These are phyloP conservation scores for Eulemur rubriventer DNA, from an alignment of 2,797 vertebrate species.

Conservation along the genomic window DNA sequence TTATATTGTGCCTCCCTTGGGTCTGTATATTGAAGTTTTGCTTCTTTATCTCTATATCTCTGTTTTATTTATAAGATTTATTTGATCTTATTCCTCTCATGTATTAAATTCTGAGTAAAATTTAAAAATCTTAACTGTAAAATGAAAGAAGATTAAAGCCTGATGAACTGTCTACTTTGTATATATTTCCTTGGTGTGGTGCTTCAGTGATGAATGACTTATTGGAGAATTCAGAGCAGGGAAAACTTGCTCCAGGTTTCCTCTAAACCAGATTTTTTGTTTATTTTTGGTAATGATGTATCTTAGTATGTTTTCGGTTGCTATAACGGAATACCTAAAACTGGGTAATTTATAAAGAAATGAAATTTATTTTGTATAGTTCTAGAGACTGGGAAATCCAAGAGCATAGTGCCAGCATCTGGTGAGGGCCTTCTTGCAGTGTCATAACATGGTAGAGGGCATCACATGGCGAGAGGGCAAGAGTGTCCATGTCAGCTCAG, in stretches of 20 bases:
- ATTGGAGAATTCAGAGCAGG: neutral
- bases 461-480: neutral
- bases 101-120: constrained; percentile 5
- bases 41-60: neutral
- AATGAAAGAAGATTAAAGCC: neutral
- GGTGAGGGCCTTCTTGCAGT: neutral
- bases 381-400: neutral
- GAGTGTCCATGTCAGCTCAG: neutral
- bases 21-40: neutral
- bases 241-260: neutral
- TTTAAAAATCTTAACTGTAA: neutral
- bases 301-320: neutral
- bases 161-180: neutral
- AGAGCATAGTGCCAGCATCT: neutral
- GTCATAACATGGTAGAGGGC: neutral
- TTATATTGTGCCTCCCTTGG: neutral
- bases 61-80: constrained; percentile 49
- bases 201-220: neutral
- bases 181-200: neutral
- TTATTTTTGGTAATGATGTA: neutral
- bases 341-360: neutral
- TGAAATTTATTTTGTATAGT: no score
- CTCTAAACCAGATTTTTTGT: neutral
- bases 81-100: neutral
- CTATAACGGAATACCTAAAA: neutral